Evolutionary conservation across 2,888 invertebrate genomes (phyloP), one percentile per base, ranked within the genome.

Genomic region (Eilema griseolum): DNA sequence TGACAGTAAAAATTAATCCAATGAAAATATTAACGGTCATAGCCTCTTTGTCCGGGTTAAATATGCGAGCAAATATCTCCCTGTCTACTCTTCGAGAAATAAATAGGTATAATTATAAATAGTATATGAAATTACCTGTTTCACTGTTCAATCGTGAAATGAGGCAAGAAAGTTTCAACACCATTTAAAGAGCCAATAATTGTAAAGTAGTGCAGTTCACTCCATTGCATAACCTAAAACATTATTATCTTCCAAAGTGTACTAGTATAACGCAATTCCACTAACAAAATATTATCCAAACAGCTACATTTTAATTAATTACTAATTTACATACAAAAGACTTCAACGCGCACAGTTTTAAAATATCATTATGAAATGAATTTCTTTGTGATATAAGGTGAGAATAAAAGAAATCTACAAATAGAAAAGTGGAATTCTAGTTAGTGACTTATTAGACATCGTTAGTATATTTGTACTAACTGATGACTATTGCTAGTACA

Each of bases 261-360:
- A 41, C 4, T 14, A 41, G 41, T 41, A 28, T 59, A 60, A 46
- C 41, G 37, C 37, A 28, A 26, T 23, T 60, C 41, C 12, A 37
- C 41, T 20, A 60, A 46, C 66, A 59, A 41, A 66, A 1, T 28
- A 60, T 60, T 66, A 66, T 60, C 24, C 60, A 33, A 33, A 59
- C 31, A 61, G 14, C 24, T 11, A 31, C 11, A 61, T 31, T 61
- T 63, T 59, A 62, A 57, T 28, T 33, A 37, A 46, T 41, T 59
- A 20, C 20, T 20, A 24, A 66, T 66, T 76, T 69, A 62, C 78
- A 11, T 74, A 74, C 56, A 90, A 91, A 90, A 90, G 91, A 91
- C 84, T 80, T 91, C 89, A 91, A 91, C 91, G 90, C 90, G 88
- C 76, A 68, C 64, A 2, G 31, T 56, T 57, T 10, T 10, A 59